Conservation (phyloP, 2,888 invertebrate species). For the Mayetiola destructor region DNA sequence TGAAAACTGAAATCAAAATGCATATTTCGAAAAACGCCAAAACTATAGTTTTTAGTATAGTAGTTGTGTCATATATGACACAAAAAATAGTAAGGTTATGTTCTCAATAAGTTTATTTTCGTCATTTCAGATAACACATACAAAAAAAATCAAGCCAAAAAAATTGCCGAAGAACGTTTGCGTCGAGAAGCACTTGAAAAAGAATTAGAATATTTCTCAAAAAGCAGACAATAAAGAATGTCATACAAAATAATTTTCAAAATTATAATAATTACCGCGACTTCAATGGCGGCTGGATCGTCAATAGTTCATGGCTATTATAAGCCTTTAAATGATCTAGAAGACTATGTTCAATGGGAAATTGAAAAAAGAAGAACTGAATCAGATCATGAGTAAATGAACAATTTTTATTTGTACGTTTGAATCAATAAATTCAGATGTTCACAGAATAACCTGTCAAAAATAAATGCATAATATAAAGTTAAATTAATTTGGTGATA, state of each 20-base stretch:
- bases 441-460: no score
- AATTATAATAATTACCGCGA: background rate
- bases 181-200: background rate
- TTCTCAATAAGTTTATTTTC: background rate
- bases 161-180: slow-evolving; percentile 1
- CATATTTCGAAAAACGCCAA: background rate
- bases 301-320: background rate
- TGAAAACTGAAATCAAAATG: no score
- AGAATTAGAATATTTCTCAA: no score
- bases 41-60: background rate
- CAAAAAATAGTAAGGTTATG: background rate
- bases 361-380: background rate
- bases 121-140: background rate
- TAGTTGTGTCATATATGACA: background rate
- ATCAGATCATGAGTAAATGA: no score
- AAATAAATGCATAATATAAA: no score
- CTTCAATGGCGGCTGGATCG: background rate
- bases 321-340: background rate
- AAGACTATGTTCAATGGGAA: background rate
- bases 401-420: no score
- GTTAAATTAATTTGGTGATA: no score
- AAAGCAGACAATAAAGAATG: background rate
- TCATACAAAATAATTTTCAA: background rate
- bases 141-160: slow-evolving; percentile 2
- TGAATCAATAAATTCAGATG: no score